Base-by-base conservation (phyloP, 2,113 vertebrate species). In the Alligator mississippiensis region DNA sequence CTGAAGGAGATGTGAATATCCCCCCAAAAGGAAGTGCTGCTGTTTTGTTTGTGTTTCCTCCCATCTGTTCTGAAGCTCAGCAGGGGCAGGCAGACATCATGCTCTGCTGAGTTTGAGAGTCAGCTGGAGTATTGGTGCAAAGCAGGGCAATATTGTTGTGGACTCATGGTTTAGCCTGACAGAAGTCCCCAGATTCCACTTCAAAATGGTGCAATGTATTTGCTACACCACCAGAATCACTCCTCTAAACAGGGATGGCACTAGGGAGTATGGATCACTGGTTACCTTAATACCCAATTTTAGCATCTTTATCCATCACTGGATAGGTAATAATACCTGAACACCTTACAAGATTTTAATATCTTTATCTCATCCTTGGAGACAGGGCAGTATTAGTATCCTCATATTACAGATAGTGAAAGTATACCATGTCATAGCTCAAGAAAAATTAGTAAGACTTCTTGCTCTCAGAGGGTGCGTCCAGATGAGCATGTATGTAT, bases 61-160 rank as follows among this genome's bases (percentile, higher is more conserved):
- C 55, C 58, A 10, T 27, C n/a, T 85, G 30, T 70, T 87, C 24
- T 22, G 3, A 76, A 64, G 47, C 17, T 83, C 30, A 68, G 2
- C 57, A 61, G 28, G 4, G 24, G 1, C 28, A 79, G 66, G 14
- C 17, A 91, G 70, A 77, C 1, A 1, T 17, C 72, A 15, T 72
- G 16, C 13, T 82, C 25, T 82, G 61, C 22, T 76, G 55, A 61
- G 70, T 0, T 2, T 0, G 0, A 70, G 21, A 62, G 11, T 60
- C 14, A 34, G 9, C 9, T 47, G n/a, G 10, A 38, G 58, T 30
- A 64, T 28, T 18, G 72, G 58, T 55, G 28, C 18, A 38, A 78
- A 59, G 47, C 4, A 10, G 34, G 38, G 24, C 21, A 72, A 6
- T 38, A 34, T 1, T 2, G n/a, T 9, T 16, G 30, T 3, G 2